Evolutionary conservation across 1,140 invertebrate species (phyloP).

Genomic region (Drosophila nebulosa): DNA sequence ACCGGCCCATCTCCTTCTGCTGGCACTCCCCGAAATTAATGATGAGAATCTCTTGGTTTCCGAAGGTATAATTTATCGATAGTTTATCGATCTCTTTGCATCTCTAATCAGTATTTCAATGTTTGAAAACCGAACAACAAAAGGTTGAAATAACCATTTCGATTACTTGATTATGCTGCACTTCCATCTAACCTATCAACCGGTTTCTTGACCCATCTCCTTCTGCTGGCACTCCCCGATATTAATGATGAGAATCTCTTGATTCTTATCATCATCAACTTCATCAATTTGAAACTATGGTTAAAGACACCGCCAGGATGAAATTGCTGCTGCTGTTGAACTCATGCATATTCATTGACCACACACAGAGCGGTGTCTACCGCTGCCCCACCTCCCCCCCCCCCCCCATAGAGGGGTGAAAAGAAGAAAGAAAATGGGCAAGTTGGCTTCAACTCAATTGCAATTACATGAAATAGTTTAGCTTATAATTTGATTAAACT

Average conservation of each 20-base stretch:
- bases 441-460: constrained; percentile 55
- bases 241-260: neutral
- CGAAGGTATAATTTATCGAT: too few species aligned
- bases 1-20: neutral
- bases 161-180: too few species aligned
- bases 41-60: neutral
- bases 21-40: neutral
- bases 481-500: constrained; percentile 78
- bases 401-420: too few species aligned
- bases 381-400: too few species aligned
- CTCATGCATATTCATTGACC: constrained; percentile 72
- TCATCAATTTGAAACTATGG: neutral
- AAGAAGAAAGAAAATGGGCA: constrained; percentile 23
- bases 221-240: neutral
- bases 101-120: too few species aligned
- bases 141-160: too few species aligned
- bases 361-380: too few species aligned
- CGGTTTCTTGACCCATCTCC: neutral
- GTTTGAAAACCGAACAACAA: too few species aligned
- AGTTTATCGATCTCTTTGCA: too few species aligned
- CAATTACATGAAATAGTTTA: constrained; percentile 68
- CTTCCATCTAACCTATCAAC: too few species aligned
- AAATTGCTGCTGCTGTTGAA: neutral
- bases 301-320: neutral
- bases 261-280: neutral